A percentile compares a stretch with the other conserved stretches of the same genome.
These are phyloP conservation scores for Coracias cyanogaster DNA, from an alignment of 2,797 vertebrate species.

Conservation along the genomic window DNA sequence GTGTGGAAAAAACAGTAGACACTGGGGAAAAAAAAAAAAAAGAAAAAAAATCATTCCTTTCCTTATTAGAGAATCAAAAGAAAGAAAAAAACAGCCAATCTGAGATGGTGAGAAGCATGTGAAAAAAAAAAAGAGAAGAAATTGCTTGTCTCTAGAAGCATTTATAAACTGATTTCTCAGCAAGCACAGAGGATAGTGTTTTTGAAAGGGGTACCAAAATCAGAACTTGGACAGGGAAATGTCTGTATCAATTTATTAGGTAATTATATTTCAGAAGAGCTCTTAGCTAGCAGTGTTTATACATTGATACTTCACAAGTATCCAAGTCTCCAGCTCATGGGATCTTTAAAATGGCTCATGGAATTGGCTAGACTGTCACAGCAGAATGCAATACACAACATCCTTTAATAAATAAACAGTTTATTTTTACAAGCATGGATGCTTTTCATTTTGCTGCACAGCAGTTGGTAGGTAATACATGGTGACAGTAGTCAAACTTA, in stretches of 20 bases:
- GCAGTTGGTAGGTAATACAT: neutral
- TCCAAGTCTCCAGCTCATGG: neutral
- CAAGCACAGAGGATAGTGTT: neutral
- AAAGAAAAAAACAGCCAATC: neutral
- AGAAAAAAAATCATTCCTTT: neutral
- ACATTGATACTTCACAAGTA: neutral
- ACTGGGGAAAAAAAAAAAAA: neutral
- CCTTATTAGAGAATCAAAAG: neutral
- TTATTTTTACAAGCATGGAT: neutral
- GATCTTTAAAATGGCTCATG: neutral
- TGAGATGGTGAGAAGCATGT: neutral
- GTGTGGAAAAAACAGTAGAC: neutral
- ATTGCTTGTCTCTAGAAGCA: neutral
- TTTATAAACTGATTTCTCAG: neutral
- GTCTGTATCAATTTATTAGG: neutral
- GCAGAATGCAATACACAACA: neutral
- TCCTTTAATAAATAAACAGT: neutral
- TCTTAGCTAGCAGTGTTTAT: neutral
- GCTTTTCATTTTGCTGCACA: constrained; percentile 1
- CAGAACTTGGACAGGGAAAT: neutral
- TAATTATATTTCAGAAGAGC: neutral
- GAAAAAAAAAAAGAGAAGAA: neutral
- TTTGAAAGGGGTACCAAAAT: neutral
- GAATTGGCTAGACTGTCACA: neutral
- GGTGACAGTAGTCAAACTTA: neutral